Conservation (phyloP, 2,113 vertebrate genomes). For the Equus quagga region DNA sequence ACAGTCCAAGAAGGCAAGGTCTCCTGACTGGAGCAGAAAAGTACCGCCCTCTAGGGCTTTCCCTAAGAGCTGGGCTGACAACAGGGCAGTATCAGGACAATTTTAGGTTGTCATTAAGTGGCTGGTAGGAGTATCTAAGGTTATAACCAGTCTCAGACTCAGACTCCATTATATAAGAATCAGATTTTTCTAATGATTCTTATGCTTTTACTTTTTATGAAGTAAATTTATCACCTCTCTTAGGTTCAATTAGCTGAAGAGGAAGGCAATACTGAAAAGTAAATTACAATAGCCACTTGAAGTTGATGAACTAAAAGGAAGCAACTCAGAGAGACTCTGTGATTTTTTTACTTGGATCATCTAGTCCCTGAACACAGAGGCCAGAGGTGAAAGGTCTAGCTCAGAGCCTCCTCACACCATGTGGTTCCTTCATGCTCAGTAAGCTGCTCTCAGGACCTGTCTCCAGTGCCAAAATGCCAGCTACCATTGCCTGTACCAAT, state of each 20-base stretch:
- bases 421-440: background rate
- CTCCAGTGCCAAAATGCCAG: background rate
- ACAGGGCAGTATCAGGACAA: background rate
- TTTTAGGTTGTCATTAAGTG: background rate
- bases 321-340: background rate
- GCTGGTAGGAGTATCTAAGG: background rate
- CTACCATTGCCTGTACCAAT: background rate
- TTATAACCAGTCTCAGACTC: background rate
- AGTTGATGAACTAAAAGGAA: background rate
- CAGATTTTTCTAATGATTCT: background rate
- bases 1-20: background rate
- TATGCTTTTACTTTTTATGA: background rate
- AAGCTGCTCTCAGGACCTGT: background rate
- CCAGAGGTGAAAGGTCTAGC: background rate
- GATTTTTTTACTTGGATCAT: background rate
- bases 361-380: background rate
- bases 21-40: background rate
- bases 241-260: background rate
- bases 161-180: background rate
- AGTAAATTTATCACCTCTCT: background rate
- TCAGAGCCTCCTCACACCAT: background rate
- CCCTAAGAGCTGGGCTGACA: background rate
- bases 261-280: background rate
- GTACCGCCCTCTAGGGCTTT: background rate
- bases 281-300: background rate